A percentile compares a stretch with the other conserved stretches of the same genome.
These are phyloP conservation scores for Lordiphosa mommai DNA, from an alignment of 1,140 invertebrate species.

Conservation along the genomic window DNA sequence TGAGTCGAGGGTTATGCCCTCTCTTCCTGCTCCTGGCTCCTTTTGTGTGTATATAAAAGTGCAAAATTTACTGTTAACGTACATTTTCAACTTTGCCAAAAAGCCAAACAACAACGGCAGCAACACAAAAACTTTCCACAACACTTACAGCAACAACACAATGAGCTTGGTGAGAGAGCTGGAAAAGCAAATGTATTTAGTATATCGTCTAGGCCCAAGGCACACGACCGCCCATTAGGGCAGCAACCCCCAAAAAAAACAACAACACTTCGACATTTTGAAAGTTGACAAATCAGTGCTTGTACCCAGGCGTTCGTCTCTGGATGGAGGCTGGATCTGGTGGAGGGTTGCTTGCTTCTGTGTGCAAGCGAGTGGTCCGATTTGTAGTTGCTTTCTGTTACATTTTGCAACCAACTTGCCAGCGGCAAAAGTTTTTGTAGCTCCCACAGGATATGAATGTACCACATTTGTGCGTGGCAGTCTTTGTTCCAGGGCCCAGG, in stretches of 20 bases:
- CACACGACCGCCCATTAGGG: slow-evolving; percentile 42
- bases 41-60: slow-evolving; percentile 38
- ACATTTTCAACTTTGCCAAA: slow-evolving; percentile 76
- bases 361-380: slow-evolving; percentile 30
- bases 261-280: slow-evolving; percentile 73
- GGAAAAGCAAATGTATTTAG: slow-evolving; percentile 71
- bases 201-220: slow-evolving; percentile 38
- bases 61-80: slow-evolving; percentile 74
- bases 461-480: slow-evolving; percentile 30
- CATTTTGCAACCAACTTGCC: slow-evolving; percentile 55
- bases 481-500: slow-evolving; percentile 28
- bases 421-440: slow-evolving; percentile 53
- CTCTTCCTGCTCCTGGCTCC: background rate
- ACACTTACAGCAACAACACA: slow-evolving; percentile 72
- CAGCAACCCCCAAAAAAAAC: slow-evolving; percentile 50
- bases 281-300: slow-evolving; percentile 77
- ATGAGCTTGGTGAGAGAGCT: slow-evolving; percentile 35
- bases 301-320: slow-evolving; percentile 30
- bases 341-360: background rate
- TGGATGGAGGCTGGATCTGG: slow-evolving; percentile 19
- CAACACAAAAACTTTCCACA: slow-evolving; percentile 76
- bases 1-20: background rate
- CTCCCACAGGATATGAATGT: slow-evolving; percentile 59
- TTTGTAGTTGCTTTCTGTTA: slow-evolving; percentile 72
- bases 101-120: slow-evolving; percentile 74